Evolutionary conservation across 2,113 vertebrate species (phyloP).

Genomic region (Oenanthe oenanthe): DNA sequence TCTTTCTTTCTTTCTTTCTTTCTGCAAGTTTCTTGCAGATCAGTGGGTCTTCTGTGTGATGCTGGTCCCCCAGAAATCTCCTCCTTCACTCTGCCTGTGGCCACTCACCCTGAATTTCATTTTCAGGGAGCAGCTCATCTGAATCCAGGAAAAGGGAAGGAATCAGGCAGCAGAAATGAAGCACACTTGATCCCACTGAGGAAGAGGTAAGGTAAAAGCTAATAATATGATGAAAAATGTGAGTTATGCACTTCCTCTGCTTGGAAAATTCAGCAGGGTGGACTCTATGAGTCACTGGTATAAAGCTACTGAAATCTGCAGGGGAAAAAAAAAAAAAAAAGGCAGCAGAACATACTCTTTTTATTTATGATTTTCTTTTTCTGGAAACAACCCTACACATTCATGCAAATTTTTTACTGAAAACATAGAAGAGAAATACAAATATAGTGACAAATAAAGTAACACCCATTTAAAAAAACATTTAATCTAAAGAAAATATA

Average conservation of each 20-base stretch:
- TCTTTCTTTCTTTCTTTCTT: no score
- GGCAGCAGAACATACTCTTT: background rate
- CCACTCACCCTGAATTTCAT: background rate
- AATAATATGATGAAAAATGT: background rate
- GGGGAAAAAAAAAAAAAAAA: background rate
- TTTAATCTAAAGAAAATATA: background rate
- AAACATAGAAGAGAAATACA: background rate
- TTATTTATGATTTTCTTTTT: background rate
- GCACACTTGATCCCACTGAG: background rate
- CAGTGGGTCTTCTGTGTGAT: background rate
- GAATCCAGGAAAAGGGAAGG: background rate
- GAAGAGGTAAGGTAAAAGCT: background rate
- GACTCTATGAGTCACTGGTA: background rate
- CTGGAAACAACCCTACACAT: background rate
- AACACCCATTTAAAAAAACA: background rate
- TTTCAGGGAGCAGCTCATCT: background rate
- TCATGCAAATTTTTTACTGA: background rate
- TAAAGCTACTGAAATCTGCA: background rate
- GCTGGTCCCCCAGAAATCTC: background rate
- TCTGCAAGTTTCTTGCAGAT: background rate
- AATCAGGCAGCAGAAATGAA: background rate
- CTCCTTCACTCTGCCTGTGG: background rate
- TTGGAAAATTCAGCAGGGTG: constrained; percentile 5
- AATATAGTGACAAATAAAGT: background rate
- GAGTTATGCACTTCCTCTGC: background rate